Conservation (phyloP, 1,140 invertebrate genomes). For the Brachionus koreanus region DNA sequence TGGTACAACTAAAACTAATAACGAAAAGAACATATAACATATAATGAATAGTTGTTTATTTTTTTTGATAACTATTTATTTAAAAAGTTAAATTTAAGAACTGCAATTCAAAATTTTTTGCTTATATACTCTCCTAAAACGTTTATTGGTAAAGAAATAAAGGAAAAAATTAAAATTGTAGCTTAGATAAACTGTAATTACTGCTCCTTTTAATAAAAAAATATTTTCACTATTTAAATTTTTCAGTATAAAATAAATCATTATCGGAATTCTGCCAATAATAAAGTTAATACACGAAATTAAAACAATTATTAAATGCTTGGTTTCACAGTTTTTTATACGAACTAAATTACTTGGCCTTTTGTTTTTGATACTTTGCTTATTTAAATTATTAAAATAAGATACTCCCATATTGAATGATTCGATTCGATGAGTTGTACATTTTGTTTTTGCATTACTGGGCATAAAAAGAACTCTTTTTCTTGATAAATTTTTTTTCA, state of each 20-base stretch:
- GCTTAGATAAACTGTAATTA: not conserved
- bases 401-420: not conserved
- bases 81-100: too few species aligned
- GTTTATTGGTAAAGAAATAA: not conserved
- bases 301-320: not conserved
- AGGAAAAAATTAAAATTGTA: not conserved
- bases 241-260: slow-evolving; percentile 9
- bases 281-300: not conserved
- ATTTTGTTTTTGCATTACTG: not conserved
- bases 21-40: too few species aligned
- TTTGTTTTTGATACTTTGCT: not conserved
- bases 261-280: not conserved
- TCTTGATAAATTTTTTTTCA: not conserved
- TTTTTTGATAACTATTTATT: too few species aligned
- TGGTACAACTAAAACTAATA: too few species aligned
- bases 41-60: too few species aligned
- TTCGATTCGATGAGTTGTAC: not conserved
- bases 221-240: not conserved
- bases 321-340: not conserved
- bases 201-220: not conserved
- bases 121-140: not conserved
- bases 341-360: not conserved
- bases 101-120: not conserved
- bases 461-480: not conserved
- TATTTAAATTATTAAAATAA: not conserved